Evolutionary conservation across 92 coral and sea anemone species (phyloP), one percentile per base, ranked within the genome.

Genomic region (Diadumene lineata): DNA sequence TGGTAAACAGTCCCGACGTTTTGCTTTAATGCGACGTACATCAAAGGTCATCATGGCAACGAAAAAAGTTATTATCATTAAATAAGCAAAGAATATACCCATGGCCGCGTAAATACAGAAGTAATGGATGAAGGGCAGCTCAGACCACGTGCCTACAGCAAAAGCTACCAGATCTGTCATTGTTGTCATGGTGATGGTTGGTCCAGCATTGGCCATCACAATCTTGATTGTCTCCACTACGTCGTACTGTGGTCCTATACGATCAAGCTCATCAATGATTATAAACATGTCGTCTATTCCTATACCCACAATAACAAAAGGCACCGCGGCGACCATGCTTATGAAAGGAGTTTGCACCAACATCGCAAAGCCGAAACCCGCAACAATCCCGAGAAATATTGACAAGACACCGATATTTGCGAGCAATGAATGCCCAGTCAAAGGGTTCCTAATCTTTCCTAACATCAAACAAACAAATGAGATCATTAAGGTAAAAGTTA

Each of bases 231-330:
- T 85, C 7, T 89, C 86, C 19, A 73, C 74, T 9, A 64, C 87
- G 22, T 88, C 62, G 64, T 76, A n/a, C 7, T 82, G 70, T 18
- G 83, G 85, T 18, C 62, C 69, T 62, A 84, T 81, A 10, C 98
- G 84, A 51, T 93, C 98, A 17, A 93, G 88, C 31, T 88, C 96
- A 68, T 93, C 94, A 25, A 93, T 81, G 24, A 93, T 69, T 6
- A 93, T 93, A 53, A 93, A 90, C 87, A 93, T 91, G 81, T 90
- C 98, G 28, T 93, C 98, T n/a, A 93, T 84, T 21, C 98, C 98
- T 23, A 93, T 84, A 30, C 98, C 98, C 1, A 91, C 73, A 22
- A 91, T 80, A 4, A 91, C 73, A 73, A 88, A 91, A 0, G 97
- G 97, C n/a, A 91, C 29, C 34, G 82, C 87, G 3, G 93, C 97